phyloP scores from a whole-genome alignment of 2,797 vertebrate genomes.

The Remorina albescens region DNA sequence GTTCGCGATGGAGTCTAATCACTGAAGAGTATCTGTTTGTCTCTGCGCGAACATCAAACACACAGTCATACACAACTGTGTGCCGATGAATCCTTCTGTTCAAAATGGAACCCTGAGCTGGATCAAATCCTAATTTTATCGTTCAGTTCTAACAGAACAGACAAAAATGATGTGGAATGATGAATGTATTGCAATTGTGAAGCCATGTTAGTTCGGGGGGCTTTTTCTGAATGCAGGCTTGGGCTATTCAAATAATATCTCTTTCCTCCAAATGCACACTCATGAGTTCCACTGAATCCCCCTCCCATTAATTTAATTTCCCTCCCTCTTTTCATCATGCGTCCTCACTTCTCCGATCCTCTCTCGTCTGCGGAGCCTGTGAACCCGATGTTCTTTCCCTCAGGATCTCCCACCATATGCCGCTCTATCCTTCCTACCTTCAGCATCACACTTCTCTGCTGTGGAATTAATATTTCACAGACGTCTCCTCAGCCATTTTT shows the following conservation, averaged over 20 bases:
- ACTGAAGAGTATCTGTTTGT: conserved; percentile 18
- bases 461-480: conserved; percentile 78
- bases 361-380: conserved; percentile 30
- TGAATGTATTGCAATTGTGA: conserved; percentile 1
- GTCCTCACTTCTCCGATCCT: conserved; percentile 33
- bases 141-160: neutral
- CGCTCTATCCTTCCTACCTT: conserved; percentile 40
- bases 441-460: conserved; percentile 34
- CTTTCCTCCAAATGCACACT: conserved; percentile 65
- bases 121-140: conserved; percentile 7
- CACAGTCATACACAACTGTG: neutral
- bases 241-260: conserved; percentile 65
- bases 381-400: conserved; percentile 46
- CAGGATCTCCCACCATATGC: conserved; percentile 65
- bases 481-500: conserved; percentile 60
- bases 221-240: conserved; percentile 40
- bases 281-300: conserved; percentile 62
- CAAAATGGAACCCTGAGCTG: conserved; percentile 13
- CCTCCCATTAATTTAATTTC: conserved; percentile 71
- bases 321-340: conserved; percentile 33
- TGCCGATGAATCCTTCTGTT: neutral
- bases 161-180: neutral
- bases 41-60: conserved; percentile 12
- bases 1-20: conserved; percentile 22
- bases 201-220: conserved; percentile 1